A percentile compares a stretch with the other conserved stretches of the same genome.
These are phyloP conservation scores for Poeciliopsis turneri DNA, from an alignment of 2,797 vertebrate species.

Conservation along the genomic window DNA sequence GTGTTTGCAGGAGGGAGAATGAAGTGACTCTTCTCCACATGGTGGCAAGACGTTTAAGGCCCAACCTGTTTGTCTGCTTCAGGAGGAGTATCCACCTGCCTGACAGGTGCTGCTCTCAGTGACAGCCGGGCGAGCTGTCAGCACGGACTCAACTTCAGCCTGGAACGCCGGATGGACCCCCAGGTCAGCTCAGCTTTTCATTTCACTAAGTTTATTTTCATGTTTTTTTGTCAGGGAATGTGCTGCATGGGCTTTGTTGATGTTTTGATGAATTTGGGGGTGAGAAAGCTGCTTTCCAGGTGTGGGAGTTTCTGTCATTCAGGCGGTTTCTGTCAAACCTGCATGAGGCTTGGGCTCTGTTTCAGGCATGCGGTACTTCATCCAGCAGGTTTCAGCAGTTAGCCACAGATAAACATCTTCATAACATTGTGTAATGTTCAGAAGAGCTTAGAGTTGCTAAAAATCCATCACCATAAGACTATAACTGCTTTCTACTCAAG, in stretches of 20 bases:
- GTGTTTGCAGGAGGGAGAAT: constrained; percentile 48
- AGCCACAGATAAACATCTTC: background rate
- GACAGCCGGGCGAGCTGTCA: constrained; percentile 30
- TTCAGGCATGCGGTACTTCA: background rate
- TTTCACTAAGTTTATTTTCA: background rate
- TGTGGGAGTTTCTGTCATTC: constrained; percentile 6
- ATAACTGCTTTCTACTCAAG: no score
- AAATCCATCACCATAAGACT: no score
- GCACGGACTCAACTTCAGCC: constrained; percentile 35
- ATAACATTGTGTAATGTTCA: background rate
- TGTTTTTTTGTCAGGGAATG: background rate
- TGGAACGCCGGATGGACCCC: constrained; percentile 16
- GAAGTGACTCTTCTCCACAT: constrained; percentile 1
- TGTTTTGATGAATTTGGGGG: background rate
- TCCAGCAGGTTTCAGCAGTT: background rate
- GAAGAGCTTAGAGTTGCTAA: no score
- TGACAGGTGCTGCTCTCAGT: constrained; percentile 37
- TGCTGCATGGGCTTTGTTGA: background rate
- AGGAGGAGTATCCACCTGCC: constrained; percentile 28
- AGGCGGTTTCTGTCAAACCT: constrained; percentile 32
- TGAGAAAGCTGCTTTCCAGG: constrained; percentile 1
- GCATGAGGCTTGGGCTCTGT: background rate
- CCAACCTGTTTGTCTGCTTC: constrained; percentile 76
- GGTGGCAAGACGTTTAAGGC: constrained; percentile 20
- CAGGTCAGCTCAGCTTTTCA: constrained; percentile 54